Percentiles rank a stretch among this genome's conserved stretches.
These are phyloP conservation scores for Luidia sarsii DNA, from an alignment of 53 echinoderm and acorn worm species.

Conservation along the genomic window DNA sequence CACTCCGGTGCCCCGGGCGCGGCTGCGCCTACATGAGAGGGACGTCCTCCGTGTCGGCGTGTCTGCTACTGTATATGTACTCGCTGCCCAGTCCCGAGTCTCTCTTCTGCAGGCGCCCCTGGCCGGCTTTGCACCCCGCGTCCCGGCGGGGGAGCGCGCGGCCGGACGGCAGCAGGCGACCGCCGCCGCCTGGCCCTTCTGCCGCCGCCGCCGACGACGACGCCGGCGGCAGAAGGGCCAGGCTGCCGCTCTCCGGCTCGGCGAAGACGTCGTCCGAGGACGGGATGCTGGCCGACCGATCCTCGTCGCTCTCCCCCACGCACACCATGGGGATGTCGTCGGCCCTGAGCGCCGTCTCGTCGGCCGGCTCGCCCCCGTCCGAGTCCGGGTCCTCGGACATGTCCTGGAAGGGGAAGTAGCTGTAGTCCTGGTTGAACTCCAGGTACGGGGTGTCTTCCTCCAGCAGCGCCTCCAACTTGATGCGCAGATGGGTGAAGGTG, in stretches of 20 bases:
- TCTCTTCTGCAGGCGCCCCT: conserved; percentile 17
- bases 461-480: conserved; percentile 80
- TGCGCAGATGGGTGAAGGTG: conserved; percentile 82
- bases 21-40: conserved; percentile 30
- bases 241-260: conserved; percentile 20
- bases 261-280: not conserved
- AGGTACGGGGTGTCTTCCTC: conserved; percentile 85
- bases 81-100: conserved; percentile 43
- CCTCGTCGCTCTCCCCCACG: conserved; percentile 22
- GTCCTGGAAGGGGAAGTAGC: conserved; percentile 55
- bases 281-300: no score
- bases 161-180: no score
- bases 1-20: not conserved
- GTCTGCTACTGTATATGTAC: conserved; percentile 7
- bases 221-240: not conserved
- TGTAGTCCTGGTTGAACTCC: conserved; percentile 60
- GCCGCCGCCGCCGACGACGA: no score
- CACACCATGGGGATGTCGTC: not conserved
- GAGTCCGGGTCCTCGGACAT: conserved; percentile 29
- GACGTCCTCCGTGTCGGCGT: conserved; percentile 14
- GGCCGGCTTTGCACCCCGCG: not conserved
- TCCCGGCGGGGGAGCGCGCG: not conserved
- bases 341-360: conserved; percentile 39
- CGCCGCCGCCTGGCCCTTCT: not conserved
- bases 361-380: conserved; percentile 16